A percentile compares a stretch with the other conserved stretches of the same genome.
Evolutionary conservation across 2,888 invertebrate genomes (phyloP).

Genomic region (Cataglyphis rosenhaueri): DNA sequence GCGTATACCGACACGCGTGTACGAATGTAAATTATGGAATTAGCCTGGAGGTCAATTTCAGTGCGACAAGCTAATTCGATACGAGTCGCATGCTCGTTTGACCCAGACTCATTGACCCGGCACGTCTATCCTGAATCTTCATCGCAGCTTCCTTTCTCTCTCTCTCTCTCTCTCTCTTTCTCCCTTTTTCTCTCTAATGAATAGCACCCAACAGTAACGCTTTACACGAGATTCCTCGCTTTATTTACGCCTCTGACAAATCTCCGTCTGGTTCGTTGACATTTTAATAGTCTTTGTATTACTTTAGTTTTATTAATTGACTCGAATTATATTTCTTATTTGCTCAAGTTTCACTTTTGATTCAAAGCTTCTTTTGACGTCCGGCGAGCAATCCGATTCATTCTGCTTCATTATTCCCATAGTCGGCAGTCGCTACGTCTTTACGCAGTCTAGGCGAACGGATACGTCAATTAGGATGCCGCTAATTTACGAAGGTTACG

Average conservation of each 20-base stretch:
- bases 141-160: slow-evolving; percentile 1
- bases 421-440: slow-evolving; percentile 15
- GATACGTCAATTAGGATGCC: slow-evolving; percentile 76
- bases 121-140: slow-evolving; percentile 61
- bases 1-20: not conserved
- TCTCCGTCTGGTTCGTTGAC: not conserved
- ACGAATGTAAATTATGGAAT: slow-evolving; percentile 62
- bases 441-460: slow-evolving; percentile 60
- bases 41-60: slow-evolving; percentile 76
- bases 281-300: not conserved
- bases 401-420: slow-evolving; percentile 52
- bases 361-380: not conserved
- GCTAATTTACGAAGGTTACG: slow-evolving; percentile 73
- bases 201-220: not conserved
- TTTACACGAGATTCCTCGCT: not conserved
- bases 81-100: slow-evolving; percentile 67
- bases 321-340: not conserved
- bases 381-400: slow-evolving; percentile 9
- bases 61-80: slow-evolving; percentile 76
- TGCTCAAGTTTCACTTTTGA: slow-evolving; percentile 5
- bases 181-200: not conserved
- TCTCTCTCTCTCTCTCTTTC: not conserved
- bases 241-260: not conserved
- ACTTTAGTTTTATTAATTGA: not conserved
- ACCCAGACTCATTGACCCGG: slow-evolving; percentile 72